Percentiles rank a stretch among this genome's conserved stretches.
phyloP scores from a whole-genome alignment of 2,888 invertebrate genomes.

The Drosophila vallismaia region DNA sequence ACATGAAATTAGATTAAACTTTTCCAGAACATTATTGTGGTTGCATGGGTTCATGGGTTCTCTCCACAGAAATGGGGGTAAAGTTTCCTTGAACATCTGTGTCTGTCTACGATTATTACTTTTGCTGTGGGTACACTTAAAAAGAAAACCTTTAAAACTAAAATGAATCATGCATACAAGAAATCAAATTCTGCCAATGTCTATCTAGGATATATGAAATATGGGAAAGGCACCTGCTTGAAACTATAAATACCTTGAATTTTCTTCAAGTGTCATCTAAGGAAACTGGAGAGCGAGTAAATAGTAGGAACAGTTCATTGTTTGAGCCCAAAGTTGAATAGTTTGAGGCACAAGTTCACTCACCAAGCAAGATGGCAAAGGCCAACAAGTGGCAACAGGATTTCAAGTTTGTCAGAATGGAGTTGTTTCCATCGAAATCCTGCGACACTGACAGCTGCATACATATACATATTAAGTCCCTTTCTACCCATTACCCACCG shows the following conservation, averaged over 20 bases:
- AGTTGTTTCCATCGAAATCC: constrained; percentile 24
- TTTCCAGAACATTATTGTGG: constrained; percentile 30
- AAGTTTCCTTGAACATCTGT: constrained; percentile 31
- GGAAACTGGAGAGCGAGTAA: constrained; percentile 14
- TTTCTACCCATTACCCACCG: constrained; percentile 32
- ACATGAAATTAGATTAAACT: constrained; percentile 39
- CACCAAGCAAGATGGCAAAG: constrained; percentile 50
- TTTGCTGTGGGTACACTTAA: constrained; percentile 23
- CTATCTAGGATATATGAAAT: not conserved
- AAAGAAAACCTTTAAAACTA: too few relatives aligned
- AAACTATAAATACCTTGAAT: not conserved
- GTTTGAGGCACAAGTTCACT: constrained; percentile 68
- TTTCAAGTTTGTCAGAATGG: constrained; percentile 22
- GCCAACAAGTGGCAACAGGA: constrained; percentile 67
- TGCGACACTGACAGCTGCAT: constrained; percentile 52
- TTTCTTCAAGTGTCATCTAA: constrained; percentile 15
- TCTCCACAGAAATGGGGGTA: constrained; percentile 1
- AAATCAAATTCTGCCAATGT: too few relatives aligned
- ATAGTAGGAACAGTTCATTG: constrained; percentile 58
- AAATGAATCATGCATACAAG: too few relatives aligned
- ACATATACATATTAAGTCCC: constrained; percentile 60
- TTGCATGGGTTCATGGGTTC: constrained; percentile 13
- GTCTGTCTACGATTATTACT: constrained; percentile 56
- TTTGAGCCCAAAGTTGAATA: constrained; percentile 69
- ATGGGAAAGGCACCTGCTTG: not conserved